Evolutionary conservation across 2,113 vertebrate species (phyloP).

Genomic region (Pheucticus melanocephalus): DNA sequence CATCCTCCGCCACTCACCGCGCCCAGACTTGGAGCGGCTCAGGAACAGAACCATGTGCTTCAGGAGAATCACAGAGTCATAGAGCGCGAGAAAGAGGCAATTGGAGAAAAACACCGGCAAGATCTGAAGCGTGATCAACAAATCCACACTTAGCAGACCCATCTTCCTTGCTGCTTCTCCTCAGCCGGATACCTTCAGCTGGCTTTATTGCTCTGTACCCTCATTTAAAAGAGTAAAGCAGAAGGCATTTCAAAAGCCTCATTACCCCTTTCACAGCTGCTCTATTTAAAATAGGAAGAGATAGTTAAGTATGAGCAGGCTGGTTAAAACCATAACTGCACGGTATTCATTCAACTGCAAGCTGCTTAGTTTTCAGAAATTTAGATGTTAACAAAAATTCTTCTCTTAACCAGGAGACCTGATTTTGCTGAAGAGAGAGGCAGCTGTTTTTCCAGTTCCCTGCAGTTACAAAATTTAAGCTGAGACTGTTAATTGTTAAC

Average conservation of each 20-base stretch:
- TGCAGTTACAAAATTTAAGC: constrained; percentile 74
- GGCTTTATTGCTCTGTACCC: constrained; percentile 47
- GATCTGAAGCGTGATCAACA: constrained; percentile 93
- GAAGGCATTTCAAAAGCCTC: constrained; percentile 47
- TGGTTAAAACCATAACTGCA: constrained; percentile 57
- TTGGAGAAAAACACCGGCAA: constrained; percentile 97
- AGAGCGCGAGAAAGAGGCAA: constrained; percentile 94
- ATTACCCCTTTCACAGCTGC: constrained; percentile 31
- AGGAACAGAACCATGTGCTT: constrained; percentile 89
- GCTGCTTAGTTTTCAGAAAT: constrained; percentile 61
- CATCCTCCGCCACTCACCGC: constrained; percentile 90
- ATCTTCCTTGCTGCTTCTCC: constrained; percentile 75
- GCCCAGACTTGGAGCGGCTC: constrained; percentile 80
- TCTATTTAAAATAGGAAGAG: constrained; percentile 53
- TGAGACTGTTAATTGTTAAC: constrained; percentile 71
- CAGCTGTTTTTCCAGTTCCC: constrained; percentile 72
- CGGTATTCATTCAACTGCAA: constrained; percentile 59
- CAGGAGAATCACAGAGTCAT: constrained; percentile 93
- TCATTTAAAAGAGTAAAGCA: constrained; percentile 69
- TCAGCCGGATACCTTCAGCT: constrained; percentile 51
- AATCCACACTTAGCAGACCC: constrained; percentile 89
- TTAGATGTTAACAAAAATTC: constrained; percentile 61
- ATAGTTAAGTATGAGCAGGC: constrained; percentile 60
- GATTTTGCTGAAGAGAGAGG: constrained; percentile 70
- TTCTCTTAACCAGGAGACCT: constrained; percentile 71